phyloP scores from a whole-genome alignment of 2,888 invertebrate species.

The Notodonta dromedarius region DNA sequence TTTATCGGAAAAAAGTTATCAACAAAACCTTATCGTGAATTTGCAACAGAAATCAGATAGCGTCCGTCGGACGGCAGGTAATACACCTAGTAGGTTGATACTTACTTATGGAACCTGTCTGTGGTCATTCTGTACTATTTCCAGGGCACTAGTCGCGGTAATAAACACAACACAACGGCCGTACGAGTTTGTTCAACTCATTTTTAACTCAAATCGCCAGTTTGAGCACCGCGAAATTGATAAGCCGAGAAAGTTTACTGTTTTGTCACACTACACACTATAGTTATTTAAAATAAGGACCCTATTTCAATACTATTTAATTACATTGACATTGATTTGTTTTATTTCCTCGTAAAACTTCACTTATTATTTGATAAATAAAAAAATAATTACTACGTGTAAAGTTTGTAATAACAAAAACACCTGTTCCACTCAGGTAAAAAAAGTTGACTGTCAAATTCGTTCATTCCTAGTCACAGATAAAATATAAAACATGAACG shows the following conservation, averaged over 20 bases:
- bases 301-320: slow-evolving; percentile 13
- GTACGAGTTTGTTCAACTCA: slow-evolving; percentile 70
- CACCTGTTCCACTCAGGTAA: slow-evolving; percentile 44
- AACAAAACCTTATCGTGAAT: slow-evolving; percentile 33
- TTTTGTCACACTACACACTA: slow-evolving; percentile 66
- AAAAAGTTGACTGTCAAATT: slow-evolving; percentile 26
- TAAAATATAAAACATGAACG: slow-evolving; percentile 12
- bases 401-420: slow-evolving; percentile 35
- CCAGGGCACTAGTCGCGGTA: slow-evolving; percentile 21
- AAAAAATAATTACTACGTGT: background rate
- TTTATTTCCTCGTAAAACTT: background rate
- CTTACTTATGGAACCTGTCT: slow-evolving; percentile 87
- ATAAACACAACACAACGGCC: slow-evolving; percentile 32
- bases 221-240: slow-evolving; percentile 66
- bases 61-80: slow-evolving; percentile 12
- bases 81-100: slow-evolving; percentile 36
- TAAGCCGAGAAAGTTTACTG: slow-evolving; percentile 69
- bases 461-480: slow-evolving; percentile 18
- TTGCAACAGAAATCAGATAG: slow-evolving; percentile 10
- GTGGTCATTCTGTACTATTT: slow-evolving; percentile 77
- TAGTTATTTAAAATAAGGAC: slow-evolving; percentile 31
- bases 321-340: background rate
- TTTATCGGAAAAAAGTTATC: slow-evolving; percentile 22
- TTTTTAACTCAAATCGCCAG: slow-evolving; percentile 60
- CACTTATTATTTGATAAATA: background rate